These are phyloP conservation scores for Drosophila bipectinata DNA, from an alignment of 1,140 invertebrate genomes.

Conservation along the genomic window DNA sequence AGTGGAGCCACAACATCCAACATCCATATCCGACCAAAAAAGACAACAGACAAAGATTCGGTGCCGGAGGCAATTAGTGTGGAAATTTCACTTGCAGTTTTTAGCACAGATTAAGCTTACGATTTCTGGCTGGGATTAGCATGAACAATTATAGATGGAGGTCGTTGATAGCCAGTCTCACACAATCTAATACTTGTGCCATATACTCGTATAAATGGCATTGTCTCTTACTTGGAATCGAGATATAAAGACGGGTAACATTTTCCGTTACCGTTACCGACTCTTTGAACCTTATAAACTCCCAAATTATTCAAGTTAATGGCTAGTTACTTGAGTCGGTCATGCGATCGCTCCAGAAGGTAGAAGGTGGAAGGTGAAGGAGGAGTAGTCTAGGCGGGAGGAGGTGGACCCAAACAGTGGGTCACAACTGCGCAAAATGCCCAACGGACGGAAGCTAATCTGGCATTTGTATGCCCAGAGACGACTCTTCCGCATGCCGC, in stretches of 20 bases:
- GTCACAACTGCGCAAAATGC: slow-evolving; percentile 68
- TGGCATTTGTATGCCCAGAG: slow-evolving; percentile 62
- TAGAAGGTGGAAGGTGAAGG: slow-evolving; percentile 1
- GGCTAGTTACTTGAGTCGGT: slow-evolving; percentile 53
- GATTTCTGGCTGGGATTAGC: slow-evolving; percentile 71
- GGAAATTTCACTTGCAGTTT: slow-evolving; percentile 82
- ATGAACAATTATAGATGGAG: slow-evolving; percentile 77
- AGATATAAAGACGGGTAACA: slow-evolving; percentile 35
- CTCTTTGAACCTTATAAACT: slow-evolving; percentile 11
- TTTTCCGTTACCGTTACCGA: slow-evolving; percentile 52
- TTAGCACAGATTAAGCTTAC: slow-evolving; percentile 57
- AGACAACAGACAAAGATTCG: slow-evolving; percentile 64
- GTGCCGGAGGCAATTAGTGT: slow-evolving; percentile 69
- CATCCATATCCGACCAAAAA: slow-evolving; percentile 40
- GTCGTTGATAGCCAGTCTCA: slow-evolving; percentile 50
- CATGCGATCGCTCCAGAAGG: slow-evolving; percentile 39
- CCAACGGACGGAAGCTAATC: slow-evolving; percentile 47
- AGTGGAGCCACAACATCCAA: slow-evolving; percentile 1
- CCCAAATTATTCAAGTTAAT: slow-evolving; percentile 50
- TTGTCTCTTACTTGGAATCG: slow-evolving; percentile 40
- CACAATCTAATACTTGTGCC: slow-evolving; percentile 30
- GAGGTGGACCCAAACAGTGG: slow-evolving; percentile 32
- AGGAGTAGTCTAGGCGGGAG: not conserved
- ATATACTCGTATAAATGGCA: slow-evolving; percentile 15
- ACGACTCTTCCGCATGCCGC: slow-evolving; percentile 60